Percentiles rank a stretch among this genome's conserved stretches.
These are phyloP conservation scores for Pygoscelis antarcticus DNA, from an alignment of 2,113 vertebrate genomes.

Conservation along the genomic window DNA sequence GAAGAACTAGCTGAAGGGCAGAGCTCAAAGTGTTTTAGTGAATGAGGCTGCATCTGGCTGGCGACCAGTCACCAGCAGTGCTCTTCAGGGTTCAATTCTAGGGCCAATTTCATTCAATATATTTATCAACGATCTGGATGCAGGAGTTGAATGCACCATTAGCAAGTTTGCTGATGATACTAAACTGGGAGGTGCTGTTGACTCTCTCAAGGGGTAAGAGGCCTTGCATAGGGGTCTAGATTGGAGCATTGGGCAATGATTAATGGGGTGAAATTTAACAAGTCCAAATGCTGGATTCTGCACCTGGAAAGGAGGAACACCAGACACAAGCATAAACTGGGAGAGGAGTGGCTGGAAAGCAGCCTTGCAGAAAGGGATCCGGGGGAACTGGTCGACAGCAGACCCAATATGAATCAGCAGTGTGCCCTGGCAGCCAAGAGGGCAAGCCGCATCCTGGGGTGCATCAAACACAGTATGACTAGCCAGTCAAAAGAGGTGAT, in stretches of 20 bases:
- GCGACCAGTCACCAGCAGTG: too few relatives aligned
- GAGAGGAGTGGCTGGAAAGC: background rate
- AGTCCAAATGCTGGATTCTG: background rate
- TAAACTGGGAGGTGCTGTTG: background rate
- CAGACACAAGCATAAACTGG: background rate
- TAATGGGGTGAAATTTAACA: background rate
- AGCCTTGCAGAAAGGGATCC: background rate
- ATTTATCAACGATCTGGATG: background rate
- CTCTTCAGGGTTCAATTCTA: background rate
- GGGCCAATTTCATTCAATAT: background rate
- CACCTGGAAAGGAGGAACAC: background rate
- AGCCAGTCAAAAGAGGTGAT: background rate
- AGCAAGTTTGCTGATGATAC: background rate
- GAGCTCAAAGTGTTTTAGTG: too few relatives aligned
- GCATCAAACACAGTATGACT: background rate
- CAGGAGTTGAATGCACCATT: background rate
- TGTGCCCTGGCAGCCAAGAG: background rate
- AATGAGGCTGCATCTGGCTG: background rate
- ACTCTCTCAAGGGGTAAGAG: background rate
- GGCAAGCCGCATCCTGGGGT: too few relatives aligned
- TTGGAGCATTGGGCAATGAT: background rate
- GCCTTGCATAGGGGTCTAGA: background rate
- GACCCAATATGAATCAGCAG: background rate
- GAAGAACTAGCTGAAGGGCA: too few relatives aligned
- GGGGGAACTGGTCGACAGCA: too few relatives aligned